Conservation (phyloP, 1,140 invertebrate genomes). For the Drosophila quadrilineata region DNA sequence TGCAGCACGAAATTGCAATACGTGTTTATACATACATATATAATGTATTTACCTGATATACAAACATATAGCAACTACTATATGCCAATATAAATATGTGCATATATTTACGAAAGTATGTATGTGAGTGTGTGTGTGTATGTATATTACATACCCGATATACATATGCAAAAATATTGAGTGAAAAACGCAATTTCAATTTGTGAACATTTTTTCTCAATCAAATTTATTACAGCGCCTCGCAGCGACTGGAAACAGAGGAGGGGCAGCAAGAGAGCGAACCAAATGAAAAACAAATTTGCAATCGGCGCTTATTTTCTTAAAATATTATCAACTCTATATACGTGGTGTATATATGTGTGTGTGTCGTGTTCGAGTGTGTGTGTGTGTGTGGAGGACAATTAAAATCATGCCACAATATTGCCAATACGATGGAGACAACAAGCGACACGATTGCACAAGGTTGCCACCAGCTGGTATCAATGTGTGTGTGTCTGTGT, state of each 20-base stretch:
- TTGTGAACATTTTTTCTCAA: conserved; percentile 71
- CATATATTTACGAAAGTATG: not conserved
- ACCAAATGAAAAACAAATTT: conserved; percentile 60
- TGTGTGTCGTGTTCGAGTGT: conserved; percentile 23
- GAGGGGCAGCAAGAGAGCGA: conserved; percentile 25
- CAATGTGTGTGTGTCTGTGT: no score
- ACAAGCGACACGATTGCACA: not conserved
- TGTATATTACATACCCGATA: not conserved
- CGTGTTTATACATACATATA: conserved; percentile 14
- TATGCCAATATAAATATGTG: conserved; percentile 7
- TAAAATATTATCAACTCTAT: conserved; percentile 51
- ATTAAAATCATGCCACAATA: conserved; percentile 60
- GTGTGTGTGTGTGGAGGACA: conserved; percentile 49
- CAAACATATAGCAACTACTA: conserved; percentile 14
- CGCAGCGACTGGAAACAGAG: conserved; percentile 17
- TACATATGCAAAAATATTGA: not conserved
- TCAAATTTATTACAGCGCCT: conserved; percentile 75
- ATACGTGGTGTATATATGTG: conserved; percentile 1
- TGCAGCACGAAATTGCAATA: conserved; percentile 60
- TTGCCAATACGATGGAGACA: conserved; percentile 28
- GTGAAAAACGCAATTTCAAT: conserved; percentile 62
- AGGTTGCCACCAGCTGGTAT: no score
- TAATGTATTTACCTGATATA: not conserved
- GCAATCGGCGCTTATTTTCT: conserved; percentile 72
- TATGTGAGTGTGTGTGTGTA: not conserved